phyloP scores from a whole-genome alignment of 2,797 vertebrate genomes.

The Staurois parvus region DNA sequence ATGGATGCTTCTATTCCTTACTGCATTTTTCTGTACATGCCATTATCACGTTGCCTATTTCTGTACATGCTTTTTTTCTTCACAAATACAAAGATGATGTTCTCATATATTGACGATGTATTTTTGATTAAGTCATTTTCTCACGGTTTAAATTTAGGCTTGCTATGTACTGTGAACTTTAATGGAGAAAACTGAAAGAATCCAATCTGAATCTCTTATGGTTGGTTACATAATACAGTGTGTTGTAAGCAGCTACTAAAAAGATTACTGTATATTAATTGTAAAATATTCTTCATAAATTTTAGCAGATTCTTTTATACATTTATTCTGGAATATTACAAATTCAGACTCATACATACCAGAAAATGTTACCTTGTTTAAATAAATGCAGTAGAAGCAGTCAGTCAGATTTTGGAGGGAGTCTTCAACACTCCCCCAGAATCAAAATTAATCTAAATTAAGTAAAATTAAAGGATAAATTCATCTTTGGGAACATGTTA shows the following conservation, averaged over 20 bases:
- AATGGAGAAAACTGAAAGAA: constrained; percentile 16
- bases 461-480: too few species aligned
- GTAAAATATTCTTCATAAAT: neutral
- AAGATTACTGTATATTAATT: neutral
- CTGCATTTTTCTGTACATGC: neutral
- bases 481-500: too few species aligned
- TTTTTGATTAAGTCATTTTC: neutral
- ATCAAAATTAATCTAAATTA: too few species aligned
- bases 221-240: constrained; percentile 4
- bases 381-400: too few species aligned
- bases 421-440: too few species aligned
- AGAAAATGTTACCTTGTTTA: too few species aligned
- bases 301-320: too few species aligned
- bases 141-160: neutral
- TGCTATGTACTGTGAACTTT: neutral
- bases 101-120: neutral
- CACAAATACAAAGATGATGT: neutral
- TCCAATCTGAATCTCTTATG: constrained; percentile 14
- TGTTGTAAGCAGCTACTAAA: neutral
- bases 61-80: neutral
- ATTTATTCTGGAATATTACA: too few species aligned
- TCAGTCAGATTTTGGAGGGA: too few species aligned
- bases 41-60: neutral
- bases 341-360: too few species aligned
- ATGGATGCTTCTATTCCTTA: neutral